A percentile compares a stretch with the other conserved stretches of the same genome.
Conservation (phyloP, 2,113 vertebrate genomes). For the Chamaea fasciata region DNA sequence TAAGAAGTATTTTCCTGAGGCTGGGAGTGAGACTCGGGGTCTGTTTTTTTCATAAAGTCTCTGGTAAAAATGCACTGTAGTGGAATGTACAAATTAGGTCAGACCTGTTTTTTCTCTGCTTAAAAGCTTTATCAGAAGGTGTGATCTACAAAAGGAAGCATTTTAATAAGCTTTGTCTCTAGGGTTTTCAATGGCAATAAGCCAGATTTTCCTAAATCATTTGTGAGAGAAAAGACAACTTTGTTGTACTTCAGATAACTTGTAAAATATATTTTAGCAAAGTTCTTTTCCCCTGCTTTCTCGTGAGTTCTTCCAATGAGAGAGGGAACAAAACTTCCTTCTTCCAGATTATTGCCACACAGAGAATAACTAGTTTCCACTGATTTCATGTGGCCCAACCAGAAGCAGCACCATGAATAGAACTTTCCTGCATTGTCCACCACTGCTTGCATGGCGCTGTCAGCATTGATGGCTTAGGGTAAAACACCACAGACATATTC, state of each 20-base stretch:
- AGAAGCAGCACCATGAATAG: background rate
- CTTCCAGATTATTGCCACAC: background rate
- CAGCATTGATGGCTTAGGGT: background rate
- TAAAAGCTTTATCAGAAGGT: background rate
- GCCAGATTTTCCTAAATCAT: background rate
- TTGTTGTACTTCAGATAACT: background rate
- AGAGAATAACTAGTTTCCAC: background rate
- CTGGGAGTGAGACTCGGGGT: background rate
- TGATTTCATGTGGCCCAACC: background rate
- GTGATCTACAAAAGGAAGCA: background rate
- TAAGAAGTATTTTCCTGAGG: background rate
- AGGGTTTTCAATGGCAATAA: background rate
- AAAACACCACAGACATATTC: background rate
- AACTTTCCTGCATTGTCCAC: background rate
- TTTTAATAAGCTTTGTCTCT: background rate
- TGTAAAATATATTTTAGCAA: background rate
- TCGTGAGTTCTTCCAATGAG: background rate
- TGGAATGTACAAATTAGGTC: background rate
- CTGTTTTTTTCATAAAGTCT: background rate
- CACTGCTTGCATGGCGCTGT: background rate
- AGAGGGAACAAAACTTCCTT: background rate
- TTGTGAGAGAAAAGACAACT: background rate
- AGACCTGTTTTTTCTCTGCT: background rate
- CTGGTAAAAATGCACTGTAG: background rate
- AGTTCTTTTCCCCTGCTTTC: background rate